phyloP scores from a whole-genome alignment of 2,113 vertebrate genomes.

The Xenopus borealis region DNA sequence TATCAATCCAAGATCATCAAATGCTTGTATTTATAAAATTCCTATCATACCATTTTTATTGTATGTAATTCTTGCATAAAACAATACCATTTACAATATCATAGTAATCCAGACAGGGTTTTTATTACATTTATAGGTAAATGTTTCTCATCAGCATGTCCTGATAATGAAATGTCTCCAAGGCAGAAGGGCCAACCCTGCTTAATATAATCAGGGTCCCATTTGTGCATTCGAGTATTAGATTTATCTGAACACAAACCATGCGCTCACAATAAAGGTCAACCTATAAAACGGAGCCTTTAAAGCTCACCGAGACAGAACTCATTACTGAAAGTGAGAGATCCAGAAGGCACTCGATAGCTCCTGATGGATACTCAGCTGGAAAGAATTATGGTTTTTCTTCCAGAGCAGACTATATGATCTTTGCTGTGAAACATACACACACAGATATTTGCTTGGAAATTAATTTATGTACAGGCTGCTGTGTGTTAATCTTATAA shows the following conservation, averaged over 20 bases:
- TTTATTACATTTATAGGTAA: constrained; percentile 5
- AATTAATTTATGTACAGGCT: too few relatives aligned
- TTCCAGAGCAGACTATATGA: constrained; percentile 9
- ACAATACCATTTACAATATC: neutral
- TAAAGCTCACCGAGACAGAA: constrained; percentile 34
- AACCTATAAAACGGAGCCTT: constrained; percentile 33
- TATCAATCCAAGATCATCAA: too few relatives aligned
- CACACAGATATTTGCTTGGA: too few relatives aligned
- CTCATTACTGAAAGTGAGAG: constrained; percentile 41
- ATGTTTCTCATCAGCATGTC: neutral
- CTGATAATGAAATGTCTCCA: constrained; percentile 24
- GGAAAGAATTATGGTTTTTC: constrained; percentile 16
- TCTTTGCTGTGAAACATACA: too few relatives aligned
- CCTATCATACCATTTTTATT: too few relatives aligned
- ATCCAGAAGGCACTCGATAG: constrained; percentile 21
- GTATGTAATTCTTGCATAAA: too few relatives aligned
- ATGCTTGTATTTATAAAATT: too few relatives aligned
- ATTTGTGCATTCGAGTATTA: constrained; percentile 38
- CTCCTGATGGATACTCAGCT: constrained; percentile 6
- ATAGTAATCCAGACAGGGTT: neutral
- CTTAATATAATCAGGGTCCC: constrained; percentile 37
- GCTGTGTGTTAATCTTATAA: too few relatives aligned
- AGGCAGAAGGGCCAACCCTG: neutral
- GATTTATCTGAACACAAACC: constrained; percentile 36
- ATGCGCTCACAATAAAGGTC: constrained; percentile 22